Percentiles rank a stretch among this genome's conserved stretches.
Conservation (phyloP, 2,113 vertebrate genomes). For the Myiagra hebetior region DNA sequence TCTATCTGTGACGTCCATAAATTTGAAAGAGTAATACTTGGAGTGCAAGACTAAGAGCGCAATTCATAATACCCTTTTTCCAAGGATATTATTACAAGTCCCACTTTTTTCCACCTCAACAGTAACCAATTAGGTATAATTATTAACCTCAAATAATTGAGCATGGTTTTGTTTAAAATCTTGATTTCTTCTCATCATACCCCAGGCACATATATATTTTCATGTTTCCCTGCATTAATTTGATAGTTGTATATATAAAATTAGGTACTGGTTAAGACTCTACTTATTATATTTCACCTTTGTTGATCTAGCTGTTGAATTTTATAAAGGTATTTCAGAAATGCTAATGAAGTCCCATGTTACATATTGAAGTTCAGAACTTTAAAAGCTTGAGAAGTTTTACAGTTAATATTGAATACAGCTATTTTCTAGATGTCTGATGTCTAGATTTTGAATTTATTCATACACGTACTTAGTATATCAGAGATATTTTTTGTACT, state of each 20-base stretch:
- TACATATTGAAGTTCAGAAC: not conserved
- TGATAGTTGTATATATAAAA: not conserved
- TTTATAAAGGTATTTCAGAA: not conserved
- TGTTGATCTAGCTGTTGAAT: not conserved
- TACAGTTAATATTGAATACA: not conserved
- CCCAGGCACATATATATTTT: not conserved
- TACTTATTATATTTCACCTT: not conserved
- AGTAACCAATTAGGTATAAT: not conserved
- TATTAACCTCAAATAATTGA: not conserved
- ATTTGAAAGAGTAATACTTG: not conserved
- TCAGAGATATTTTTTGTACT: not conserved
- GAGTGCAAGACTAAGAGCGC: not conserved
- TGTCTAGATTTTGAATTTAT: not conserved
- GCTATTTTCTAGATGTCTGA: not conserved
- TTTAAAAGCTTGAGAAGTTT: not conserved
- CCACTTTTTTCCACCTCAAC: not conserved
- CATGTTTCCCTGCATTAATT: not conserved
- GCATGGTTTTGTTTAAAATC: fast-evolving
- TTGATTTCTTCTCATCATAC: not conserved
- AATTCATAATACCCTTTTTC: not conserved
- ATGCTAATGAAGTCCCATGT: not conserved
- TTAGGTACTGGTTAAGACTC: not conserved
- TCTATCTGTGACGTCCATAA: not conserved
- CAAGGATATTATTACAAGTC: no score
- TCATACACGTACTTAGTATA: not conserved